Base-by-base conservation (phyloP, 2,113 vertebrate genomes). In the Prinia subflava region DNA sequence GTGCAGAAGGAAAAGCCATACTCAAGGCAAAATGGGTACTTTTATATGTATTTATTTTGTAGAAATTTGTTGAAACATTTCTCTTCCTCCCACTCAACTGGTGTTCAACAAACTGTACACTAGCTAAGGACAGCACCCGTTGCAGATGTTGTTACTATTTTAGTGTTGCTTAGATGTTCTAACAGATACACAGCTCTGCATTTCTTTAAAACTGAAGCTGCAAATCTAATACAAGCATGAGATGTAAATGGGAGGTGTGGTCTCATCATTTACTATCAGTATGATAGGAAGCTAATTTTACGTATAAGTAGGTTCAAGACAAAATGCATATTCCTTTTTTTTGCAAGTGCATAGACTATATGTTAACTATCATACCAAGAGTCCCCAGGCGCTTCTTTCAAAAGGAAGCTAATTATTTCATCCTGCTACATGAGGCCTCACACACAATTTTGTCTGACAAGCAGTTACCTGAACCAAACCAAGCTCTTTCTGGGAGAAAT, bases 91-190 rank as follows among this genome's bases (percentile, higher is more conserved):
- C 76, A 94, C 93, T 81, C 92, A 96, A 78, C 88, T 96, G 71
- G 42, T 93, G 93, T 93, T 95, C 88, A 83, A 30, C 80, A 88
- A 92, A 96, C 93, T 78, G 63, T 87, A 85, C n/a, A 0, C 64
- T 55, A 92, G 92, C 75, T 94, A 50, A 81, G 85, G 86, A 96
- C 85, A 86, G 85, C 31, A 83, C 44, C 4, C n/a, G 0, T 44
- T 96, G 83, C 92, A 95, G 93, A 93, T 94, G 95, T 97, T 95
- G 93, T 93, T 95, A 62, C 94, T 96, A 95, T 97, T 94, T 94
- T 68, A 25, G 68, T 71, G 28, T 88, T 70, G 79, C 88, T 83
- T 67, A 75, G 83, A 77, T 81, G 35, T 88, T 94, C 73, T 86
- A 53, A 37, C 67, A 83, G 82, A 89, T 70, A 53, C 39, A 55